phyloP scores from a whole-genome alignment of 2,797 vertebrate species.

The Phylloscopus collybita region DNA sequence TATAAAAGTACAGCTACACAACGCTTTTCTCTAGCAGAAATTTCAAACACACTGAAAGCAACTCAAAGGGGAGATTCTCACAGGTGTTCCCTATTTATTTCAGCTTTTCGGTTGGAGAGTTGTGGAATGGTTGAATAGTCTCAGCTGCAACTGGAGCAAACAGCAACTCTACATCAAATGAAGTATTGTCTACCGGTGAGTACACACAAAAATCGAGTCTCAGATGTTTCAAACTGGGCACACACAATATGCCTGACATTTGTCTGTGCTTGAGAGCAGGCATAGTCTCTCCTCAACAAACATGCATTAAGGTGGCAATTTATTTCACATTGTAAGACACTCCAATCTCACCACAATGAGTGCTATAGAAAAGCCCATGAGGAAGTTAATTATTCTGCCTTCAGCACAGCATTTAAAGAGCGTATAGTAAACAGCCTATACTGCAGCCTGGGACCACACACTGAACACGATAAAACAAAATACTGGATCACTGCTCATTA shows the following conservation, averaged over 20 bases:
- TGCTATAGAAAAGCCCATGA: constrained; percentile 10
- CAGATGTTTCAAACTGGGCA: neutral
- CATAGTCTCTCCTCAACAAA: neutral
- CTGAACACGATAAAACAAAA: constrained; percentile 8
- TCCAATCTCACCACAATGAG: neutral
- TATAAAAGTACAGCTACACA: neutral
- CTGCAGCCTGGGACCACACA: neutral
- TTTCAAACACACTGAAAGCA: neutral
- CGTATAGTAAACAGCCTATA: neutral
- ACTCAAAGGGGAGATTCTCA: neutral
- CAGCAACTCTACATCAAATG: neutral
- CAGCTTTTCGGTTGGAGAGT: neutral
- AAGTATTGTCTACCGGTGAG: neutral
- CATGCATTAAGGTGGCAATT: neutral
- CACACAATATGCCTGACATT: neutral
- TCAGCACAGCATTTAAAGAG: constrained; percentile 29
- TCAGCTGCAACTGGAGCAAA: constrained; percentile 17
- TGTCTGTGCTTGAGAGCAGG: neutral
- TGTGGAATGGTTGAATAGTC: neutral
- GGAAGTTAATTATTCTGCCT: constrained; percentile 36
- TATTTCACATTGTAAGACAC: constrained; percentile 14
- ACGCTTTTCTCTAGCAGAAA: neutral
- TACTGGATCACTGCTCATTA: constrained; percentile 5
- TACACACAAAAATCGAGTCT: neutral
- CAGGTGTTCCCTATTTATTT: neutral